These are phyloP conservation scores for Scolanthus callimorphus DNA, from an alignment of 92 coral and sea anemone genomes.

Conservation along the genomic window DNA sequence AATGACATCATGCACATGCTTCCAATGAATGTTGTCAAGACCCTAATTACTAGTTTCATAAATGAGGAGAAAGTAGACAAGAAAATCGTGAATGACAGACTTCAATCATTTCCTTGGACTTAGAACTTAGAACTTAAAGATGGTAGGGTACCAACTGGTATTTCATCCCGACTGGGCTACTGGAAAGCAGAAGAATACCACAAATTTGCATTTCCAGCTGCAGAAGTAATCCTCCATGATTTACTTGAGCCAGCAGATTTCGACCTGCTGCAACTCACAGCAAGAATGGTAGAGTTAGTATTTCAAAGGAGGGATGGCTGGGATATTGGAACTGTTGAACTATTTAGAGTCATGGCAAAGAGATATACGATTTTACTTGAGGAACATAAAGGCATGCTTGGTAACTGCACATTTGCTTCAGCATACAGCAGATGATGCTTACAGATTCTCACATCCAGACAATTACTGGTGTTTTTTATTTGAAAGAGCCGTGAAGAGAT, in stretches of 20 bases:
- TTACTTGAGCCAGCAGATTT: conserved; percentile 32
- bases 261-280: conserved; percentile 40
- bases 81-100: conserved; percentile 34
- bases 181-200: conserved; percentile 67
- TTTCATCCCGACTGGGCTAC: conserved; percentile 29
- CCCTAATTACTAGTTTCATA: conserved; percentile 26
- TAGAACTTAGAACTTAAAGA: conserved; percentile 46
- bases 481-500: conserved; percentile 77
- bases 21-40: conserved; percentile 50
- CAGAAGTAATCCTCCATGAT: conserved; percentile 47
- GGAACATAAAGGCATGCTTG: conserved; percentile 48
- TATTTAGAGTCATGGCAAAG: conserved; percentile 32
- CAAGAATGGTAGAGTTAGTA: conserved; percentile 54
- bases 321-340: conserved; percentile 27
- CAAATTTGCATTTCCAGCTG: conserved; percentile 50
- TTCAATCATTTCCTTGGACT: conserved; percentile 52
- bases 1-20: conserved; percentile 60
- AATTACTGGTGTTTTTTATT: conserved; percentile 58
- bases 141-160: conserved; percentile 36
- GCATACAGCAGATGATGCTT: conserved; percentile 53
- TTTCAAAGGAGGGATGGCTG: conserved; percentile 51
- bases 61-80: conserved; percentile 45
- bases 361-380: conserved; percentile 42
- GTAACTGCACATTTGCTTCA: conserved; percentile 47
- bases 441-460: conserved; percentile 55